Conservation (phyloP, 2,888 invertebrate species). For the Caradrina kadenii region DNA sequence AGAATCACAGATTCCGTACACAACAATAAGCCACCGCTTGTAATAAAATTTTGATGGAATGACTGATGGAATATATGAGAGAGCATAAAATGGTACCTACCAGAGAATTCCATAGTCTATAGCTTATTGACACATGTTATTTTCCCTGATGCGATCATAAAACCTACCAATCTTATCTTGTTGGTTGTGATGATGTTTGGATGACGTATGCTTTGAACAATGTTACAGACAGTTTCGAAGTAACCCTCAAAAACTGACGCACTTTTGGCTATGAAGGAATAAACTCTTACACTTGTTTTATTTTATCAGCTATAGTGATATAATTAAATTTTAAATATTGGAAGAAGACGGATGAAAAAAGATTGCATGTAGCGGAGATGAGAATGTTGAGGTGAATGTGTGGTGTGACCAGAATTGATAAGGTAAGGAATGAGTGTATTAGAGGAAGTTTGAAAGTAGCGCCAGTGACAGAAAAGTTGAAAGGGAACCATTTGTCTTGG, state of each 20-base stretch:
- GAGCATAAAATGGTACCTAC: constrained; percentile 78
- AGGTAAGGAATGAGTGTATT: too few relatives aligned
- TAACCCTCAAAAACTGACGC: constrained; percentile 22
- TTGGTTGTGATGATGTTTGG: constrained; percentile 73
- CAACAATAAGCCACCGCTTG: constrained; percentile 65
- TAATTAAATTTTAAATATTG: constrained; percentile 9
- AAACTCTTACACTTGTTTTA: constrained; percentile 9
- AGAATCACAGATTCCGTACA: constrained; percentile 50
- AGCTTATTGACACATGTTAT: constrained; percentile 84
- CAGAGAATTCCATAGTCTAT: constrained; percentile 75
- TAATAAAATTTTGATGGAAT: constrained; percentile 81
- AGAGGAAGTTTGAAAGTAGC: too few relatives aligned
- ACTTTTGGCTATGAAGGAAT: constrained; percentile 3
- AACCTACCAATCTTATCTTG: constrained; percentile 80
- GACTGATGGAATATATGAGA: constrained; percentile 71
- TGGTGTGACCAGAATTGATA: too few relatives aligned
- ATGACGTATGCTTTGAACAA: constrained; percentile 71
- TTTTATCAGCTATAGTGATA: not conserved
- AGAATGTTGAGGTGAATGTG: too few relatives aligned
- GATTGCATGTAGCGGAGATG: too few relatives aligned
- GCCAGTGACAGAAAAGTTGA: too few relatives aligned
- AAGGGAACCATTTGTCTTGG: too few relatives aligned
- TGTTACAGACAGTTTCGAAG: constrained; percentile 29
- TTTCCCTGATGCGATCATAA: constrained; percentile 81
- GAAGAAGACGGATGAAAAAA: not conserved